These are phyloP conservation scores for Trichonephila clavata DNA, from an alignment of 1,140 invertebrate species.

Conservation along the genomic window DNA sequence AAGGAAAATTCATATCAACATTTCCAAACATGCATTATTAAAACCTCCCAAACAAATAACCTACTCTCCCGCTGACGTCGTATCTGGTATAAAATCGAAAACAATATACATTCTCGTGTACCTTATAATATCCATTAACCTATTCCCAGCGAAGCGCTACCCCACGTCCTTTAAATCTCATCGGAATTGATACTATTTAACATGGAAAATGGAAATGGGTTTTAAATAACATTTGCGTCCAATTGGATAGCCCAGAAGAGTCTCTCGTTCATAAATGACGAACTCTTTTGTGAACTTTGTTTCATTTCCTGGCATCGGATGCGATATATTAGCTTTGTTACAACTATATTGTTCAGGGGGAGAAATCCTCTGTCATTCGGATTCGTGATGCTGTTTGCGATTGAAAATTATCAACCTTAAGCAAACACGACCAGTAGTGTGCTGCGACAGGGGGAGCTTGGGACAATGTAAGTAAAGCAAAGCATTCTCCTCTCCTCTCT, in stretches of 20 bases:
- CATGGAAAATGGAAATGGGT: not conserved
- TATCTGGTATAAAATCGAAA: no score
- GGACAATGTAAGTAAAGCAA: not conserved
- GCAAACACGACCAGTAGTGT: not conserved
- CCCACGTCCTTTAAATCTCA: not conserved
- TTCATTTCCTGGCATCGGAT: slow-evolving; percentile 15
- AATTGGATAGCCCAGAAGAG: not conserved
- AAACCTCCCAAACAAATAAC: no score
- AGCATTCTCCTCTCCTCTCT: no score
- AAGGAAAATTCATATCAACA: no score
- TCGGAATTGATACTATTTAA: not conserved
- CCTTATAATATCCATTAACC: not conserved
- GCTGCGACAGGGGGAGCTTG: not conserved
- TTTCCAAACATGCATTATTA: no score
- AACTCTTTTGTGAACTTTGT: slow-evolving; percentile 1
- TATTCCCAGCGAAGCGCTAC: not conserved
- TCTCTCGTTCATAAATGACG: not conserved
- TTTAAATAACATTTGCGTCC: slow-evolving; percentile 13
- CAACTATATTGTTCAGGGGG: no score
- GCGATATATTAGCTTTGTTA: slow-evolving; percentile 22
- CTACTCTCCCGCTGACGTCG: no score
- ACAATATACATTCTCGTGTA: no score
- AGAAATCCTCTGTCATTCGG: not conserved
- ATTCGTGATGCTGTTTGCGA: slow-evolving; percentile 5
- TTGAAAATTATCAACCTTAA: slow-evolving; percentile 31